Evolutionary conservation across 2,888 invertebrate genomes (phyloP).

Genomic region (Sarcophaga variegata): DNA sequence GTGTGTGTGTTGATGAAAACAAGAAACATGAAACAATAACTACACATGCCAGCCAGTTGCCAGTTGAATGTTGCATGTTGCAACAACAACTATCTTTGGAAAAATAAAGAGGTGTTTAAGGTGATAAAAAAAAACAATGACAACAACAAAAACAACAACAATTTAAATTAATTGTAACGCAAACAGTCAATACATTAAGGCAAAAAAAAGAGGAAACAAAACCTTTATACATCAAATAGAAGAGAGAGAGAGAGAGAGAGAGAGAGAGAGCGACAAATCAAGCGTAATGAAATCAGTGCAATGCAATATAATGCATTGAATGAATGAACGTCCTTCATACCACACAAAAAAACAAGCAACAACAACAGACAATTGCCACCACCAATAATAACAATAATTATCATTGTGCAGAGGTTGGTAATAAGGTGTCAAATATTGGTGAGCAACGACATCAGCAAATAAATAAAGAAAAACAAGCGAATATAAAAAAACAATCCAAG

Average conservation of each 20-base stretch:
- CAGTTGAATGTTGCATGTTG: slow-evolving; percentile 30
- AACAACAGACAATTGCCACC: slow-evolving; percentile 5
- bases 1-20: not conserved
- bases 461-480: no score
- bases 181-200: not conserved
- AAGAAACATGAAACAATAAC: slow-evolving; percentile 4
- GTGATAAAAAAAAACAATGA: slow-evolving; percentile 13
- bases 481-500: no score
- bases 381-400: slow-evolving; percentile 36
- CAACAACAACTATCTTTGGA: slow-evolving; percentile 19
- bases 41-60: not conserved
- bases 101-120: slow-evolving; percentile 29
- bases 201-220: not conserved
- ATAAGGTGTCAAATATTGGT: slow-evolving; percentile 56
- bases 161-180: slow-evolving; percentile 38
- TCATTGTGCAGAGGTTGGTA: slow-evolving; percentile 58
- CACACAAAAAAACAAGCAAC: not conserved
- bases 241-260: not conserved
- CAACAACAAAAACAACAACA: no score
- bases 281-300: not conserved
- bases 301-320: slow-evolving; percentile 24
- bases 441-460: not conserved
- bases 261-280: slow-evolving; percentile 1
- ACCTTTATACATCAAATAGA: not conserved
- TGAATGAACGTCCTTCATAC: slow-evolving; percentile 50